Evolutionary conservation across 2,797 vertebrate species (phyloP).

Genomic region (Lemur catta): DNA sequence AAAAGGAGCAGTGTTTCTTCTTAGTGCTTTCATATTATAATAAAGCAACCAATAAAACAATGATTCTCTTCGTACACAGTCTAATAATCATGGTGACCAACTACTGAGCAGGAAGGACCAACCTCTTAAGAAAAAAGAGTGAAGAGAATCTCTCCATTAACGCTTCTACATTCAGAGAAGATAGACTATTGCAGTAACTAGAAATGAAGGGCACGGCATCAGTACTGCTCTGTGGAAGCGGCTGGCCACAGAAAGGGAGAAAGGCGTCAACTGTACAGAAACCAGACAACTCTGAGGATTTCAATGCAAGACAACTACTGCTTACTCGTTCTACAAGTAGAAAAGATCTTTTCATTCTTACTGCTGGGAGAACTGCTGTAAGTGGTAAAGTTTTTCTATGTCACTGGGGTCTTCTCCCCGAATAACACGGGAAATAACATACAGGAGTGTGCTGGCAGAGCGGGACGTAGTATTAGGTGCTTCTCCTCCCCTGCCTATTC

Average conservation of each 20-base stretch:
- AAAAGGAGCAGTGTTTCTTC: constrained; percentile 22
- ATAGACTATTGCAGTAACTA: neutral
- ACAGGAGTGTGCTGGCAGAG: neutral
- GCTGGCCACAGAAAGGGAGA: neutral
- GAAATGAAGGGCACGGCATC: constrained; percentile 10
- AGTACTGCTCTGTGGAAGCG: neutral
- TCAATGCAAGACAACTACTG: neutral
- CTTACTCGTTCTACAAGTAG: neutral
- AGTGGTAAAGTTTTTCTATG: neutral
- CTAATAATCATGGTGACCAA: neutral
- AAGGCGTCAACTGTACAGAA: constrained; percentile 44
- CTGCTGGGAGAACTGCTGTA: neutral
- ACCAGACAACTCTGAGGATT: constrained; percentile 18
- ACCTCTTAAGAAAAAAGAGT: neutral
- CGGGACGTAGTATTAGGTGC: neutral
- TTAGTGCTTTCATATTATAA: neutral
- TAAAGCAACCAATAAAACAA: neutral
- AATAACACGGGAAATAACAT: constrained; percentile 17
- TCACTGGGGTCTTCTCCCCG: neutral
- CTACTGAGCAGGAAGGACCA: neutral
- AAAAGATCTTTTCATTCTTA: neutral
- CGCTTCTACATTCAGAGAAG: neutral
- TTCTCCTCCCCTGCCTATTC: neutral
- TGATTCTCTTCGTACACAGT: neutral
- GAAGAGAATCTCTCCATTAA: neutral